A percentile compares a stretch with the other conserved stretches of the same genome.
Evolutionary conservation across 2,888 invertebrate species (phyloP).

Genomic region (Punctoribates punctum): DNA sequence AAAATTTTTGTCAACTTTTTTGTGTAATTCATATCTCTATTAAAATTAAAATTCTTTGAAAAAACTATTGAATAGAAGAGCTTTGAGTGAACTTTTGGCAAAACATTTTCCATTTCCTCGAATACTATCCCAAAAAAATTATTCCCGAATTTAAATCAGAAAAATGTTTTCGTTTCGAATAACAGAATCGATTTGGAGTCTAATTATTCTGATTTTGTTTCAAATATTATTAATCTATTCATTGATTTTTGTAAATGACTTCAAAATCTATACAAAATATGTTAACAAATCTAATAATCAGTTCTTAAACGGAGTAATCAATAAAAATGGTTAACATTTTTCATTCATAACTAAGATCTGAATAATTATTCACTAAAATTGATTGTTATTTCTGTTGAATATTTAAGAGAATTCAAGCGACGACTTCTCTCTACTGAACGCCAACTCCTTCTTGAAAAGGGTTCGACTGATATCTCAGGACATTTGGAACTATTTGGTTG

Average conservation of each 20-base stretch:
- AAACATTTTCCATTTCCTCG: background rate
- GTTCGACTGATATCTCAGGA: slow-evolving; percentile 10
- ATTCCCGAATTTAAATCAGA: background rate
- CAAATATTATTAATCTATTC: background rate
- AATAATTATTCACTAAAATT: background rate
- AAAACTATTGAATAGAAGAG: too few species aligned
- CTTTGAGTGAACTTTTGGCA: too few species aligned
- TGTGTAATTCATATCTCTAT: too few species aligned
- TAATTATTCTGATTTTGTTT: background rate
- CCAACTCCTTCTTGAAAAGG: background rate
- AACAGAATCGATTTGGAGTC: background rate
- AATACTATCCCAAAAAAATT: background rate
- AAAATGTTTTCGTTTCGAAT: background rate
- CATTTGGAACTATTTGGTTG: slow-evolving; percentile 1
- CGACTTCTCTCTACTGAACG: background rate
- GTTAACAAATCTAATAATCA: background rate
- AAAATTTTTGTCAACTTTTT: too few species aligned
- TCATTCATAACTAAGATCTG: background rate
- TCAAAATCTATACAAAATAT: background rate
- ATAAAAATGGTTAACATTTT: background rate
- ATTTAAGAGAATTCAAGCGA: background rate
- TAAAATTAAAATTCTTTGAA: too few species aligned
- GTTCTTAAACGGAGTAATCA: background rate
- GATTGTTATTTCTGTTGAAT: background rate
- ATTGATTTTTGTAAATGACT: background rate